Evolutionary conservation across 2,888 invertebrate species (phyloP), one percentile per base, ranked within the genome.

Genomic region (Agrotis segetum): DNA sequence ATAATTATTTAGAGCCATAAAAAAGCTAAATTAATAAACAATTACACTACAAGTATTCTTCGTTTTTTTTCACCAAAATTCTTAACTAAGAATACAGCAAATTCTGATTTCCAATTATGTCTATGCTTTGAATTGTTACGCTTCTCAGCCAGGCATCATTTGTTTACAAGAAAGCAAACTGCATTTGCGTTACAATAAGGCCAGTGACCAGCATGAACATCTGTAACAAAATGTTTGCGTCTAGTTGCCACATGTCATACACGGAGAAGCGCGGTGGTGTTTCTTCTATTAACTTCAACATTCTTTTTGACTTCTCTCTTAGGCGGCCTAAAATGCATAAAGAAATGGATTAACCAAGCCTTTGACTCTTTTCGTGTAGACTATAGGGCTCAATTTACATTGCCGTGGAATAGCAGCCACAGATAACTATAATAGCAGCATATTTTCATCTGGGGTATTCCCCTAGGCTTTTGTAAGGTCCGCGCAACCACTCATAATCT

Each of bases 241-340:
- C 85, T 67, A 90, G 80, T 13, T 88, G 82, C 87, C 88, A 90
- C 90, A 90, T 90, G 62, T 88, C 89, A 75, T 90, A 90, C 0
- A 90, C 86, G 5, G 89, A 87, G 67, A 90, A 86, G 13, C 82
- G 77, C 0, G 92, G 92, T 2, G 94, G 92, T 2, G 85, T 88
- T 46, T 92, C 90, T 60, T 93, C 91, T 60, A 94, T 89, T 59
- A 92, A 79, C 64, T 90, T 91, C 64, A 92, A 85, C 90, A 95
- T 93, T 64, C 82, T 89, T 47, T 89, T 90, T 0, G 94, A 92
- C 80, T 93, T 95, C 50, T 88, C 88, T 67, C 95, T 81, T 24
- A 93, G 65, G 2, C 88, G 88, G 0, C 95, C 95, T 95, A 85
- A 68, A 90, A 90, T 44, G 5, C 3, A 46, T 64, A 56, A 40